These are phyloP conservation scores for Polia nebulosa DNA, from an alignment of 2,888 invertebrate species.

Conservation along the genomic window DNA sequence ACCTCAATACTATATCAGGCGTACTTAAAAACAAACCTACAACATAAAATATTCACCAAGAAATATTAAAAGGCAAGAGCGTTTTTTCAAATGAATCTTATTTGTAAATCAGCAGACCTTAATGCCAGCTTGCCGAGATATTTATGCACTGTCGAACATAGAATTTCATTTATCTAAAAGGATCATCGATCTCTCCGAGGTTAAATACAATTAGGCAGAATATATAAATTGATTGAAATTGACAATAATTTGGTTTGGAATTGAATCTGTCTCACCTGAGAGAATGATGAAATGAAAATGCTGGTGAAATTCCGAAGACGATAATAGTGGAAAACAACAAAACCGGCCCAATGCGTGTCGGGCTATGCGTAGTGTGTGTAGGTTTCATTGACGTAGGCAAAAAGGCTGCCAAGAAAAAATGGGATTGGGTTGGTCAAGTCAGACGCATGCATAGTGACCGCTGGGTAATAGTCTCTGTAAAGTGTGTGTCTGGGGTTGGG, in stretches of 20 bases:
- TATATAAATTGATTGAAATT: constrained; percentile 18
- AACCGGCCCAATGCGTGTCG: too few relatives aligned
- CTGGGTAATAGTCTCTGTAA: too few relatives aligned
- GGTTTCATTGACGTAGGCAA: too few relatives aligned
- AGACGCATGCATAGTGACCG: too few relatives aligned
- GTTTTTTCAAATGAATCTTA: constrained; percentile 4
- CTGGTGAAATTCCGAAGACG: neutral
- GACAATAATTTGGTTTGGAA: constrained; percentile 10
- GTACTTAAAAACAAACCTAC: neutral
- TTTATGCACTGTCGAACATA: constrained; percentile 21
- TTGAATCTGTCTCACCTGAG: neutral
- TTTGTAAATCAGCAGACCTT: constrained; percentile 27
- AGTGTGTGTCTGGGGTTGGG: too few relatives aligned
- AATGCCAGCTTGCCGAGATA: constrained; percentile 22
- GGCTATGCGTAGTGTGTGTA: too few relatives aligned
- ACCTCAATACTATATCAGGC: neutral
- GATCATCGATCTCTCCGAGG: constrained; percentile 20
- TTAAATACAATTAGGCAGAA: constrained; percentile 12
- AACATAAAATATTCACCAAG: neutral
- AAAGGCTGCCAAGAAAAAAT: too few relatives aligned
- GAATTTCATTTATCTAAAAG: constrained; percentile 23
- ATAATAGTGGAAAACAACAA: neutral
- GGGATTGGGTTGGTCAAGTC: too few relatives aligned
- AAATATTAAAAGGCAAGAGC: neutral
- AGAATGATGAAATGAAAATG: neutral